Evolutionary conservation across 2,888 invertebrate genomes (phyloP), one percentile per base, ranked within the genome.

Genomic region (Conistra vaccinii): DNA sequence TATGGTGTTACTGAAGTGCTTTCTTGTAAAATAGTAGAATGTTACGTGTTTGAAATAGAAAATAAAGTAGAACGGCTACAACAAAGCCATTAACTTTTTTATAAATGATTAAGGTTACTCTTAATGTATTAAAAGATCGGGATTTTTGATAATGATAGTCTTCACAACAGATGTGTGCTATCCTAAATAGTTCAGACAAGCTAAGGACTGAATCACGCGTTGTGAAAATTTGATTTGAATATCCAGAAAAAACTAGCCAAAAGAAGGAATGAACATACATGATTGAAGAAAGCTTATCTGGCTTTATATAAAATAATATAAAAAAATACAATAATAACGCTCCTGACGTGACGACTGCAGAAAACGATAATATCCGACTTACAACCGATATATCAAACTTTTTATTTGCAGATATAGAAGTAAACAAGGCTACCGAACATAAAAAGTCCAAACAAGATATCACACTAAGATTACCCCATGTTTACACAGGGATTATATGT

Each of bases 391-490:
- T 7, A 42, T 42, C 9, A 20, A 45, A 60, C 20, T 10, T 53
- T 42, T 45, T 42, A 60, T 12, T 12, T n/a, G 7, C 5, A 26
- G 23, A 48, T 66, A 61, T 53, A 39, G 12, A 67, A 20, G 0
- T 26, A 23, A 45, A 20, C 20, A 53, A 39, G 6, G 5, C 1
- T n/a, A 73, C 2, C 1, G 3, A 58, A 39, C 29, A 39, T 20
- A 20, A 51, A 84, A 83, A 73, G 2, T 17, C 14, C 68, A 84
- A 80, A 87, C 77, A 85, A 73, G 76, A 85, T 78, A 81, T 74
- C 63, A 57, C 57, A 42, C 53, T 69, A 80, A 82, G 72, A 80
- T 79, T 67, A 80, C 72, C 48, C 66, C 62, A 78, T 72, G 72
- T 84, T 84, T 68, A 60, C 45, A 17, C 12, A 67, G 69, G n/a